phyloP scores from a whole-genome alignment of 2,888 invertebrate species.

The Heteromurus nitidus region DNA sequence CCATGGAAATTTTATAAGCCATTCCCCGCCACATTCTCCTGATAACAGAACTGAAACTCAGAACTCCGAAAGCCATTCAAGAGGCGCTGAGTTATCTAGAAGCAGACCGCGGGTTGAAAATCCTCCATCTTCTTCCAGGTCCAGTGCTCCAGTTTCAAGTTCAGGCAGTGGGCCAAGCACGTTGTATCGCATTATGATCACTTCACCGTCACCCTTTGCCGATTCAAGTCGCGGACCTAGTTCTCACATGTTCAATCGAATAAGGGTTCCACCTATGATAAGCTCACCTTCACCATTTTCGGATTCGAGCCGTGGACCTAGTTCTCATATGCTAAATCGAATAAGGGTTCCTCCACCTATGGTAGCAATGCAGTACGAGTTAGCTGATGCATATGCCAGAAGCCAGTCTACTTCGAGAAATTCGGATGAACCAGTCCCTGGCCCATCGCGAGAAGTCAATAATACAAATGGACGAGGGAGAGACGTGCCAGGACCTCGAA shows the following conservation, averaged over 20 bases:
- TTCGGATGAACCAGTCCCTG: slow-evolving; percentile 40
- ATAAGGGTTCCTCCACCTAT: slow-evolving; percentile 68
- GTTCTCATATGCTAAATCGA: slow-evolving; percentile 39
- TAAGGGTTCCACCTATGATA: too few relatives aligned
- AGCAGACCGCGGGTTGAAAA: not conserved
- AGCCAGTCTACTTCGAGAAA: slow-evolving; percentile 7
- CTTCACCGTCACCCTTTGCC: slow-evolving; percentile 36
- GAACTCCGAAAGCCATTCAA: not conserved
- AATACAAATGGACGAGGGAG: slow-evolving; percentile 31
- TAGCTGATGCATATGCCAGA: slow-evolving; percentile 56
- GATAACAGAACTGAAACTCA: not conserved
- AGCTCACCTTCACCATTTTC: slow-evolving; percentile 38
- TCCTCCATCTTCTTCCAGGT: not conserved
- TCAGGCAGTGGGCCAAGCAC: too few relatives aligned
- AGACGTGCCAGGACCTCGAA: slow-evolving; percentile 37
- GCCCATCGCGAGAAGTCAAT: slow-evolving; percentile 46
- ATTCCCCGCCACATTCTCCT: slow-evolving; percentile 35
- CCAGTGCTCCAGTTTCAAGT: not conserved
- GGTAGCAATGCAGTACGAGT: slow-evolving; percentile 70
- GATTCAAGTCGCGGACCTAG: slow-evolving; percentile 26
- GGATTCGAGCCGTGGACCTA: slow-evolving; percentile 32
- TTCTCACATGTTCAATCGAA: slow-evolving; percentile 38
- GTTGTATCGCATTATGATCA: slow-evolving; percentile 30
- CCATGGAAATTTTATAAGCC: slow-evolving; percentile 14
- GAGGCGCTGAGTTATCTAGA: slow-evolving; percentile 2